phyloP scores from a whole-genome alignment of 2,113 vertebrate genomes.

The Sinosuthora webbiana region DNA sequence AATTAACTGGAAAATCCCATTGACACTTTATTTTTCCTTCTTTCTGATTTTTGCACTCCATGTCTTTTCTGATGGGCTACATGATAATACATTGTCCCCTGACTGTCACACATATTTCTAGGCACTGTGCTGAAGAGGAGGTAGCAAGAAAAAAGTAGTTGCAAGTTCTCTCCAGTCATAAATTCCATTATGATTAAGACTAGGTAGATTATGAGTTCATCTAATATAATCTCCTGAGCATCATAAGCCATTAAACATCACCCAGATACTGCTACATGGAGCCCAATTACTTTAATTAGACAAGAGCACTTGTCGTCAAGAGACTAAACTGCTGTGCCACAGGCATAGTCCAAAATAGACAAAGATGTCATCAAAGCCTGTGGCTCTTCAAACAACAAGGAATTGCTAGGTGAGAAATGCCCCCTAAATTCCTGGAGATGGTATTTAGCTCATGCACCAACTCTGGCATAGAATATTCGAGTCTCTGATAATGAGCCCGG shows the following conservation, averaged over 20 bases:
- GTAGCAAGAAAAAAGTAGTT: not conserved
- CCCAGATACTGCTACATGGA: constrained; percentile 4
- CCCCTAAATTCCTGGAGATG: not conserved
- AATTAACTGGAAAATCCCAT: not conserved
- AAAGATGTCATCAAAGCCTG: not conserved
- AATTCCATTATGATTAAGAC: not conserved
- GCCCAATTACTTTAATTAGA: constrained; percentile 55
- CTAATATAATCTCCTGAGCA: constrained; percentile 21
- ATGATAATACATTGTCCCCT: not conserved
- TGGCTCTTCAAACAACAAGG: not conserved
- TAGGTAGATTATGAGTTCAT: not conserved
- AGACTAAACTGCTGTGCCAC: not conserved
- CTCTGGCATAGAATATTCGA: not conserved
- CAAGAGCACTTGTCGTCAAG: not conserved
- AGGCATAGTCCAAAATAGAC: constrained; percentile 5
- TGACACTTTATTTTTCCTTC: not conserved
- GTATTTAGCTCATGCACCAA: not conserved
- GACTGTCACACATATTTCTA: not conserved
- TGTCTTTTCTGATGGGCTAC: not conserved
- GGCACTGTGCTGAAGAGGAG: not conserved
- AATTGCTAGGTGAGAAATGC: not conserved
- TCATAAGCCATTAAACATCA: constrained; percentile 19
- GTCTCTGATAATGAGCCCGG: not conserved
- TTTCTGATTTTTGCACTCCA: not conserved
- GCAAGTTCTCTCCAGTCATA: not conserved